Base-by-base conservation (phyloP, 1,140 invertebrate genomes). In the Drosophila pallidifrons region DNA sequence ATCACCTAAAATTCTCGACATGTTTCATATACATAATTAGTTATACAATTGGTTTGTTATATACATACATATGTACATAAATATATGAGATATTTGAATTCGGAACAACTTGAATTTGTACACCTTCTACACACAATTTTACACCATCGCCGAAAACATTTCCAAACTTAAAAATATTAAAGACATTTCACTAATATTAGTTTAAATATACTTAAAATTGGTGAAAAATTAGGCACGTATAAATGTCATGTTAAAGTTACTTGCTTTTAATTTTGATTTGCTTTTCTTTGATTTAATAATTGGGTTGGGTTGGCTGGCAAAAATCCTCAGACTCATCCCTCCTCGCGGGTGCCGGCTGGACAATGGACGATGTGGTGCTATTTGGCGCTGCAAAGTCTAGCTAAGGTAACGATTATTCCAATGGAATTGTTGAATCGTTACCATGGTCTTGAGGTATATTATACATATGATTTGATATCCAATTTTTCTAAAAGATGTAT, bases 261-360 rank as follows among this genome's bases (percentile, higher is more conserved):
- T 32, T 32, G 30, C 30, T 38, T 10, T 38, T 38, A 38, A 7
- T 30, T 30, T 49, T 64, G 11, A 6, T 30, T 43, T 52, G n/a
- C 55, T 45, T 30, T 2, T 66, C 52, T 8, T 20, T 35, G 13
- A 16, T n/a, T 46, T 25, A 25, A 25, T 3, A 25, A 16, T 57
- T 49, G 49, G 49, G 46, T 25, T 43, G 65, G 71, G 72, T 61
- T 75, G 72, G 66, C 67, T 51, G 72, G 66, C 72, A 58, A 70
- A 75, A 75, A 75, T 75, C 71, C 71, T 74, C 71, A 69, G 65
- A 61, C 71, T 47, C 20, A 74, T 69, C 65, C 71, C 71, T 74
- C 71, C 71, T 38, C 65, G 71, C 13, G 71, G 71, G 71, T 74
- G 71, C 71, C 71, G 49, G 71, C 71, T 69, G 71, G 71, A 25